Percentiles rank a stretch among this genome's conserved stretches.
Evolutionary conservation across 1,140 invertebrate species (phyloP).

Genomic region (Pseudomyrmex gracilis): DNA sequence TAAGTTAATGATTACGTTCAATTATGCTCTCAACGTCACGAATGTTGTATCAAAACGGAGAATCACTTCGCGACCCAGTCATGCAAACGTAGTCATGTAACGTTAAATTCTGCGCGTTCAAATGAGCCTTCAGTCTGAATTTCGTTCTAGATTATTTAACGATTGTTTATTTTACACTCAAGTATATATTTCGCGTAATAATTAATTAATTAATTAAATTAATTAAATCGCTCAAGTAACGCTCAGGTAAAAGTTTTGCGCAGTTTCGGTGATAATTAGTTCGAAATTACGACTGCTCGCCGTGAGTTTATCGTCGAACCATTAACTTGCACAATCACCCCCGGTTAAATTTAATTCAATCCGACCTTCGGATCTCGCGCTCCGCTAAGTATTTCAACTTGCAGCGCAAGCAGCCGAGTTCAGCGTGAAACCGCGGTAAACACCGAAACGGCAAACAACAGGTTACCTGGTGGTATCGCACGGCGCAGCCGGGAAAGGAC

Average conservation of each 20-base stretch:
- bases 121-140: too few relatives aligned
- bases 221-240: not conserved
- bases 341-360: constrained; percentile 51
- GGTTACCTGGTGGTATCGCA: constrained; percentile 20
- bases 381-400: constrained; percentile 35
- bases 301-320: not conserved
- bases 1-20: not conserved
- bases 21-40: not conserved
- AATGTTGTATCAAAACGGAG: not conserved
- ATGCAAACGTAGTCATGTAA: too few relatives aligned
- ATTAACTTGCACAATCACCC: constrained; percentile 30
- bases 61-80: not conserved
- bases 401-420: constrained; percentile 33
- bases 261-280: not conserved
- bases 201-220: not conserved
- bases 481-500: not conserved
- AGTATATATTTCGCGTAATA: not conserved
- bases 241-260: not conserved
- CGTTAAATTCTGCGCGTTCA: too few relatives aligned
- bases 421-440: constrained; percentile 33
- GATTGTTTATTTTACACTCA: not conserved
- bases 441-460: constrained; percentile 37
- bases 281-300: not conserved
- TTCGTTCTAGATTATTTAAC: not conserved
- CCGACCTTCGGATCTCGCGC: constrained; percentile 31